Evolutionary conservation across 2,888 invertebrate species (phyloP).

Genomic region (Spodoptera littoralis): DNA sequence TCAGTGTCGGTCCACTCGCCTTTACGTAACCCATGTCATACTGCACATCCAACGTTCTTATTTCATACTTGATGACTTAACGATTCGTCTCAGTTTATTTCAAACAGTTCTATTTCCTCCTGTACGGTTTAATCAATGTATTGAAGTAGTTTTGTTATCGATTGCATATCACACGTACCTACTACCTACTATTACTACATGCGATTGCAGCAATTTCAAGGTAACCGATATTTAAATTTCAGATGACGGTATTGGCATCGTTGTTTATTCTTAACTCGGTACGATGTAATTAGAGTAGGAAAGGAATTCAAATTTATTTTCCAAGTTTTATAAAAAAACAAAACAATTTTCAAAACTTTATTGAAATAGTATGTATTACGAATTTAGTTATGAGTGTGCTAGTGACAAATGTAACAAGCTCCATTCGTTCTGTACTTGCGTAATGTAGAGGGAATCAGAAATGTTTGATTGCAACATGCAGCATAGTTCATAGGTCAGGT

Average conservation of each 20-base stretch:
- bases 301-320: not conserved
- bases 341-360: too few relatives aligned
- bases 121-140: constrained; percentile 18
- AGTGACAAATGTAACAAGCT: constrained; percentile 44
- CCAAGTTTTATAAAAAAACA: too few relatives aligned
- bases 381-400: constrained; percentile 44
- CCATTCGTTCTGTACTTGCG: constrained; percentile 55
- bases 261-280: constrained; percentile 3
- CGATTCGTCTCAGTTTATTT: constrained; percentile 43
- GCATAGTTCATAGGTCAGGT: constrained; percentile 74
- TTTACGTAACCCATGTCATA: constrained; percentile 84
- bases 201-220: constrained; percentile 42
- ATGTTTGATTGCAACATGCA: constrained; percentile 63
- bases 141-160: constrained; percentile 35
- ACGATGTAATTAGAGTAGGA: constrained; percentile 4
- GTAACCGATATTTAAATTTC: constrained; percentile 32
- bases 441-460: constrained; percentile 59
- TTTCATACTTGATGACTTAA: constrained; percentile 68
- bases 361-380: too few relatives aligned
- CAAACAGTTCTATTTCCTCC: constrained; percentile 7
- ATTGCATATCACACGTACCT: constrained; percentile 33
- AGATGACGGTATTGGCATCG: constrained; percentile 30
- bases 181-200: not conserved
- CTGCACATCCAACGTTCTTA: constrained; percentile 76
- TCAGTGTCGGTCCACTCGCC: constrained; percentile 81